These are phyloP conservation scores for Andrena minutula DNA, from an alignment of 2,888 invertebrate species.

Conservation along the genomic window DNA sequence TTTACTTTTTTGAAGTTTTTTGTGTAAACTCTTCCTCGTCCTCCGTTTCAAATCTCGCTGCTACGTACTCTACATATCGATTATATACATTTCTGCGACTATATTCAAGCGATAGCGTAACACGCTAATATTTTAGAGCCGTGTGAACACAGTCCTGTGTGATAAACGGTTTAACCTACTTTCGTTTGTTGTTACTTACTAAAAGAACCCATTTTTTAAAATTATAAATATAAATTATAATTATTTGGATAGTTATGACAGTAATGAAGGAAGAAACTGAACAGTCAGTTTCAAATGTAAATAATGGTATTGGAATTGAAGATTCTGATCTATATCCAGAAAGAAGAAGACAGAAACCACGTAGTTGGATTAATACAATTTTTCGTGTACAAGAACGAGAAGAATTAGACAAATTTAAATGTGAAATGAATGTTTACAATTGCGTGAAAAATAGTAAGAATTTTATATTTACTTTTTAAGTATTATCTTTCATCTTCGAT, in stretches of 20 bases:
- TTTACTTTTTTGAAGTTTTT: too few relatives aligned
- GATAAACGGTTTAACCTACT: too few relatives aligned
- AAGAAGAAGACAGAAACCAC: slow-evolving; percentile 88
- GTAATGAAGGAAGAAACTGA: neutral
- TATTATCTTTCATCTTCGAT: neutral
- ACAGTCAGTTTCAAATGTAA: neutral
- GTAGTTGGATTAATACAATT: slow-evolving; percentile 87
- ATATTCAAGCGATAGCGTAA: too few relatives aligned
- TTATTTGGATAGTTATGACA: slow-evolving; percentile 9
- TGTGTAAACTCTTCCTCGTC: too few relatives aligned
- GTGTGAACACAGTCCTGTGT: too few relatives aligned
- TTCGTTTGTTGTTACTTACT: too few relatives aligned
- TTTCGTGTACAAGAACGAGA: slow-evolving; percentile 90
- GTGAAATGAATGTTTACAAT: slow-evolving; percentile 92
- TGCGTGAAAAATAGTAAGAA: slow-evolving; percentile 90
- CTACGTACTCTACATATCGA: too few relatives aligned
- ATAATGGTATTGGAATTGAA: neutral
- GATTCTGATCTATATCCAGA: slow-evolving; percentile 91
- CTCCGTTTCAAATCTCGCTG: too few relatives aligned
- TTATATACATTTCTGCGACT: too few relatives aligned
- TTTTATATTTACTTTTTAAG: slow-evolving; percentile 1
- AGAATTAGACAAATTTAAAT: slow-evolving; percentile 90
- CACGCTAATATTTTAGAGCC: too few relatives aligned
- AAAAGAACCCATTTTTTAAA: too few relatives aligned
- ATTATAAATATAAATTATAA: neutral